phyloP scores from a whole-genome alignment of 2,797 vertebrate genomes.

The Choloepus didactylus region DNA sequence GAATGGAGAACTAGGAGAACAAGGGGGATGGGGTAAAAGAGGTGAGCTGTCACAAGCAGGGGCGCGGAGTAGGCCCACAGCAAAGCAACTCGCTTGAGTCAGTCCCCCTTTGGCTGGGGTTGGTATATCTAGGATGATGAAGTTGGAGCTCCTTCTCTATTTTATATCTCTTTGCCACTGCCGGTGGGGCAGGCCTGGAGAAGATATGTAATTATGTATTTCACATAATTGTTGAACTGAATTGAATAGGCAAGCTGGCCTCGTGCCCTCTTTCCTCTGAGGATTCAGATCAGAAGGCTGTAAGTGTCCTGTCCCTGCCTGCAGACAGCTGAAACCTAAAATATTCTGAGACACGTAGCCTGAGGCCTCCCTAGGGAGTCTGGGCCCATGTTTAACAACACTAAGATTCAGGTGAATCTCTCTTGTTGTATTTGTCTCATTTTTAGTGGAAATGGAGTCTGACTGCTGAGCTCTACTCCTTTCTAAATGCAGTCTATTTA shows the following conservation, averaged over 20 bases:
- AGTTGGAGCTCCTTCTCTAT: not conserved
- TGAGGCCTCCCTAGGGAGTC: conserved; percentile 39
- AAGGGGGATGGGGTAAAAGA: not conserved
- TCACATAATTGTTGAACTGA: conserved; percentile 46
- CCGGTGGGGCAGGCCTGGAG: conserved; percentile 21
- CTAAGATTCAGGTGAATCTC: not conserved
- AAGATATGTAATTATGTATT: conserved; percentile 51
- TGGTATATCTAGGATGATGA: not conserved
- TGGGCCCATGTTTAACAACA: not conserved
- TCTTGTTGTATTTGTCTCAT: not conserved
- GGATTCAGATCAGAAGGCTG: conserved; percentile 44
- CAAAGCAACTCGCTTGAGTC: not conserved
- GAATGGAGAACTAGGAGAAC: not conserved
- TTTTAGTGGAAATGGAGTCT: conserved; percentile 54
- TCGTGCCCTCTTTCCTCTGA: conserved; percentile 46
- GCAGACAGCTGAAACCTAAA: conserved; percentile 56
- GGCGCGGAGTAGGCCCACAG: not conserved
- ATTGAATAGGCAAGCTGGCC: conserved; percentile 59
- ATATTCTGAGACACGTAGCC: not conserved
- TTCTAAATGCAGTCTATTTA: not conserved
- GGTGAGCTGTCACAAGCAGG: not conserved
- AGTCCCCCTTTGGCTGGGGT: not conserved
- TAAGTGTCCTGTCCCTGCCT: conserved; percentile 25
- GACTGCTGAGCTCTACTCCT: not conserved
- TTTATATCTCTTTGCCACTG: conserved; percentile 18